These are phyloP conservation scores for Dolichopus griseipennis DNA, from an alignment of 2,888 invertebrate genomes.

Conservation along the genomic window DNA sequence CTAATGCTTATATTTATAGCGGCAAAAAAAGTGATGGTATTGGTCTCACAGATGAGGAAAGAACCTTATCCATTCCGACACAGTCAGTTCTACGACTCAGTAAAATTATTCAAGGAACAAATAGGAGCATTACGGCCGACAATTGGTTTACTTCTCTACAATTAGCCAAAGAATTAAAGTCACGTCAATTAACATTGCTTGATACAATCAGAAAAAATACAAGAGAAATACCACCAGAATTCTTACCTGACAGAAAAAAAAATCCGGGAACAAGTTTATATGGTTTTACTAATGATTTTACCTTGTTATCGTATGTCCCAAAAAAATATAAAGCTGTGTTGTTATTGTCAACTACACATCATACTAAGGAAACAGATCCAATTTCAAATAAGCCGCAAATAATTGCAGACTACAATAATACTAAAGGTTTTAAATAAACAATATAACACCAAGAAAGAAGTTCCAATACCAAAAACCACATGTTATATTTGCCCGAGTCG, in stretches of 20 bases:
- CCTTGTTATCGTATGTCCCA: constrained; percentile 7
- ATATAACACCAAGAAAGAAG: too few species aligned
- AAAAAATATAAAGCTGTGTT: constrained; percentile 11
- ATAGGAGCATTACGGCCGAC: constrained; percentile 21
- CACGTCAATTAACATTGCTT: constrained; percentile 19
- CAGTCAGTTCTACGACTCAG: constrained; percentile 21
- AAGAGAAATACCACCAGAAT: constrained; percentile 19
- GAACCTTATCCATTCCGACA: constrained; percentile 12
- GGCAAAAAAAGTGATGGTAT: constrained; percentile 23
- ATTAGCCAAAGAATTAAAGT: constrained; percentile 19
- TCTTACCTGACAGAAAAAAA: too few species aligned
- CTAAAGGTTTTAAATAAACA: too few species aligned
- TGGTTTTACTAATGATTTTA: constrained; percentile 9
- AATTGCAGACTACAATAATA: too few species aligned
- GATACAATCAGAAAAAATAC: constrained; percentile 20
- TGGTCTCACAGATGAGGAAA: constrained; percentile 18
- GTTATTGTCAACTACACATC: constrained; percentile 8
- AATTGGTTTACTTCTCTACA: constrained; percentile 22
- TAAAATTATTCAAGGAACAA: constrained; percentile 20
- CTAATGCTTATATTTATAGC: constrained; percentile 19
- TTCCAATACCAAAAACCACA: too few species aligned
- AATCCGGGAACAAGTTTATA: background rate
- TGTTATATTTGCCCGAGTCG: too few species aligned
- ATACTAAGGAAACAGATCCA: background rate
- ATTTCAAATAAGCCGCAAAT: too few species aligned